These are phyloP conservation scores for Teinopalpus imperialis DNA, from an alignment of 2,888 invertebrate species.

Conservation along the genomic window DNA sequence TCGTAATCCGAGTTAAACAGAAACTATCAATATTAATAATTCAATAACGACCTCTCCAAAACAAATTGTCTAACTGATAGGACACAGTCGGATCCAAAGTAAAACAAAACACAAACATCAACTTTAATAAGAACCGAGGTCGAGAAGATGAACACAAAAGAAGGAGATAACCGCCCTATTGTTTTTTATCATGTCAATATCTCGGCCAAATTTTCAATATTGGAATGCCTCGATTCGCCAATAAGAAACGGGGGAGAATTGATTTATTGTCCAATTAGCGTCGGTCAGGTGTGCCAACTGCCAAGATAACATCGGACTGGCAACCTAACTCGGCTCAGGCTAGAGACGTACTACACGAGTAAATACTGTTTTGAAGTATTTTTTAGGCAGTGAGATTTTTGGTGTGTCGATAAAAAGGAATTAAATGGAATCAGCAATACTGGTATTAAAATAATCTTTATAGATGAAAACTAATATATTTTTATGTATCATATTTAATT, in stretches of 20 bases:
- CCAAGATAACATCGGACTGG: conserved; percentile 80
- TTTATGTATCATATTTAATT: no score
- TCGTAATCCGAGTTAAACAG: conserved; percentile 2
- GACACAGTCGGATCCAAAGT: conserved; percentile 57
- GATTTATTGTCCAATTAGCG: conserved; percentile 83
- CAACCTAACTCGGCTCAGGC: conserved; percentile 71
- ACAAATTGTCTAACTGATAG: conserved; percentile 80
- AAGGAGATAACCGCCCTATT: conserved; percentile 77
- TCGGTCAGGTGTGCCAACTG: conserved; percentile 83
- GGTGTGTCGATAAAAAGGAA: background rate
- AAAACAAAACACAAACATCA: conserved; percentile 71
- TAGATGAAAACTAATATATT: no score
- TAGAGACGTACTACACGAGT: conserved; percentile 29
- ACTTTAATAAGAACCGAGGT: conserved; percentile 77
- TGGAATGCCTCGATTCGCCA: conserved; percentile 81
- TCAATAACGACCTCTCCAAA: conserved; percentile 74
- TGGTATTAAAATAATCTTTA: no score
- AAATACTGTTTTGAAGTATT: background rate
- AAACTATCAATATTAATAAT: conserved; percentile 69
- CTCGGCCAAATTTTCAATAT: conserved; percentile 82
- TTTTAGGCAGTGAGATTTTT: background rate
- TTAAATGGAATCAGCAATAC: no score
- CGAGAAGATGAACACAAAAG: conserved; percentile 79
- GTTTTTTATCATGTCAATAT: conserved; percentile 82
- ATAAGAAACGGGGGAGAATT: conserved; percentile 81